phyloP scores from a whole-genome alignment of 2,888 invertebrate species.

The Matsumyia berberina region DNA sequence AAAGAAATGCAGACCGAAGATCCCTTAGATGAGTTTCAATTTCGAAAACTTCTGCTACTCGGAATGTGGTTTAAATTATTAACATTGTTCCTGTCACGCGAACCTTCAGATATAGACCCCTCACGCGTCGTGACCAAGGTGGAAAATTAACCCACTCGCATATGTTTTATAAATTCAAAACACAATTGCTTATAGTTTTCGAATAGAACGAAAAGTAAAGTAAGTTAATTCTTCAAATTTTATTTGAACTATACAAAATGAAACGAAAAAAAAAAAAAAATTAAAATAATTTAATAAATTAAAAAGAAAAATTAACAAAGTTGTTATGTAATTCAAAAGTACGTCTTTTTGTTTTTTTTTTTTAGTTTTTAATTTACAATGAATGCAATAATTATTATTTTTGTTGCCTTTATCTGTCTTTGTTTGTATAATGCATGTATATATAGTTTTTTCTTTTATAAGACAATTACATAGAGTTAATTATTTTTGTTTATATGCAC shows the following conservation, averaged over 20 bases:
- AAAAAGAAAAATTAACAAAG: conserved; percentile 45
- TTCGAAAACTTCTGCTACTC: too few relatives aligned
- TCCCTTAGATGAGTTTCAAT: too few relatives aligned
- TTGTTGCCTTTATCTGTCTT: conserved; percentile 49
- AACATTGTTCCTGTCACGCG: too few relatives aligned
- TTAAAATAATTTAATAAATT: conserved; percentile 39
- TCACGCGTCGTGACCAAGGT: too few relatives aligned
- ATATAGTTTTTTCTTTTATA: conserved; percentile 1
- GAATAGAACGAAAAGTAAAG: conserved; percentile 40
- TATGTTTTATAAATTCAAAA: conserved; percentile 16
- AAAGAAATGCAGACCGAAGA: too few relatives aligned
- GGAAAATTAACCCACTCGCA: too few relatives aligned
- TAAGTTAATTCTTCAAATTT: conserved; percentile 65
- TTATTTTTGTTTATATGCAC: conserved; percentile 39
- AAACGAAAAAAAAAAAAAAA: conserved; percentile 53
- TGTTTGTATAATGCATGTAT: conserved; percentile 34
- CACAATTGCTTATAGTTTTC: conserved; percentile 17
- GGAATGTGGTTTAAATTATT: too few relatives aligned
- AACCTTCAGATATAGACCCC: too few relatives aligned
- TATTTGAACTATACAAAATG: conserved; percentile 73
- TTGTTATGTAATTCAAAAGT: conserved; percentile 37
- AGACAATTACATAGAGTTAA: conserved; percentile 30
- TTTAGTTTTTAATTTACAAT: conserved; percentile 63
- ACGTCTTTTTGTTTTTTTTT: conserved; percentile 31
- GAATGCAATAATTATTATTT: conserved; percentile 71